phyloP scores from a whole-genome alignment of 2,888 invertebrate genomes.

The Itoplectis maculator region DNA sequence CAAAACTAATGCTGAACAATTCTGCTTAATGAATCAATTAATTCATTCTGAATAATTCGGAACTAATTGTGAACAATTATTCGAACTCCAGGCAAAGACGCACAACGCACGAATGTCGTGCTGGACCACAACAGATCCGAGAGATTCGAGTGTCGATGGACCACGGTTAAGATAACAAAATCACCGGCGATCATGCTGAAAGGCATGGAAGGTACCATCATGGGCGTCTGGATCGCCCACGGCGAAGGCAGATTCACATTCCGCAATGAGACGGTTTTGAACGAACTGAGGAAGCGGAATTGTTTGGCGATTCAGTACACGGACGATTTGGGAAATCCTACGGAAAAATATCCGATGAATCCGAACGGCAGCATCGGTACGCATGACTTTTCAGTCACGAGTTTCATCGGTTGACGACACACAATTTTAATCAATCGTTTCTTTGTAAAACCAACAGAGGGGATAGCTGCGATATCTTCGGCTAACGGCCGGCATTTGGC shows the following conservation, averaged over 20 bases:
- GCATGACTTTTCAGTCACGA: slow-evolving; percentile 66
- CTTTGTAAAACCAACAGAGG: slow-evolving; percentile 86
- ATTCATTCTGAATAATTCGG: not conserved
- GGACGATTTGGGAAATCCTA: slow-evolving; percentile 91
- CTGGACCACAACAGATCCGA: slow-evolving; percentile 95
- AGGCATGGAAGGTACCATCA: slow-evolving; percentile 94
- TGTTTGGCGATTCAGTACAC: slow-evolving; percentile 94
- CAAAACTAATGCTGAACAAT: not conserved
- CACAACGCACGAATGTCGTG: slow-evolving; percentile 87
- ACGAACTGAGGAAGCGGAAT: slow-evolving; percentile 85
- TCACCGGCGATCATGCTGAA: slow-evolving; percentile 93
- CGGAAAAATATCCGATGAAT: slow-evolving; percentile 96
- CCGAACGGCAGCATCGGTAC: slow-evolving; percentile 95
- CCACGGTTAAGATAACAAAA: slow-evolving; percentile 90
- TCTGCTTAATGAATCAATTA: too few species aligned
- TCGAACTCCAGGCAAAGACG: slow-evolving; percentile 67
- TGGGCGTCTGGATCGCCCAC: slow-evolving; percentile 99
- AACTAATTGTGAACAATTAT: too few species aligned
- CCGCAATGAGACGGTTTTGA: slow-evolving; percentile 85
- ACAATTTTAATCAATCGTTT: not conserved
- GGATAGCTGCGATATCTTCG: slow-evolving; percentile 96
- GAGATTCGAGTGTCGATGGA: slow-evolving; percentile 92
- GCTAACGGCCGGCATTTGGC: slow-evolving; percentile 96
- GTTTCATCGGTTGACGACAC: too few species aligned
- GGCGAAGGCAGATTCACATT: slow-evolving; percentile 95